These are phyloP conservation scores for Virgularia gustaviana DNA, from an alignment of 92 coral and sea anemone genomes.

Conservation along the genomic window DNA sequence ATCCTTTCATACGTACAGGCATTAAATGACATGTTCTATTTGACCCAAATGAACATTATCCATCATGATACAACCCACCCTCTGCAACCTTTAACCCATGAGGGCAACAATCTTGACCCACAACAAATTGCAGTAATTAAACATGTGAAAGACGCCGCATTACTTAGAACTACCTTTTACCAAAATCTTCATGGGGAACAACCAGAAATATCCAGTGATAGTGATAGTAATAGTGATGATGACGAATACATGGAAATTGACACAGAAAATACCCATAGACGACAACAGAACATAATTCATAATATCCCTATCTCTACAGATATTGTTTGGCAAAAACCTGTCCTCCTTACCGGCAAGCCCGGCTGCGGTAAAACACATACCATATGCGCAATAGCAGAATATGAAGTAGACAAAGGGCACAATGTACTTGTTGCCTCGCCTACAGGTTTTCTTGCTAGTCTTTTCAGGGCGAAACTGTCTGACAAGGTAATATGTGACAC, in stretches of 20 bases:
- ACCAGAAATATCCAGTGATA: too few relatives aligned
- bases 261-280: too few relatives aligned
- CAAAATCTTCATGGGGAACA: too few relatives aligned
- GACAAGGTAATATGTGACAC: not conserved
- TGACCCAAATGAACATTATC: conserved; percentile 8
- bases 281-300: too few relatives aligned
- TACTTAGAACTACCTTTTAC: too few relatives aligned
- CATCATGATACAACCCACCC: not conserved
- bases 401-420: not conserved
- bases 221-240: too few relatives aligned
- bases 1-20: not conserved
- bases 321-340: conserved; percentile 18
- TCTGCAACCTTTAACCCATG: not conserved
- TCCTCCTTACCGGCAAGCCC: conserved; percentile 15
- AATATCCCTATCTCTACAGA: too few relatives aligned
- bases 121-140: not conserved
- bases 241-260: too few relatives aligned
- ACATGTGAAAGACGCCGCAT: too few relatives aligned
- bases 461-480: not conserved
- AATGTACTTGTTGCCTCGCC: not conserved
- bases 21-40: not conserved
- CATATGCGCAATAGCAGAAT: not conserved
- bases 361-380: conserved; percentile 6
- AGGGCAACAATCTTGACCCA: not conserved
- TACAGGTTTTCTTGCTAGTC: conserved; percentile 9